Evolutionary conservation across 1,140 invertebrate species (phyloP), one percentile per base, ranked within the genome.

Genomic region (Scaptomyza hsui): DNA sequence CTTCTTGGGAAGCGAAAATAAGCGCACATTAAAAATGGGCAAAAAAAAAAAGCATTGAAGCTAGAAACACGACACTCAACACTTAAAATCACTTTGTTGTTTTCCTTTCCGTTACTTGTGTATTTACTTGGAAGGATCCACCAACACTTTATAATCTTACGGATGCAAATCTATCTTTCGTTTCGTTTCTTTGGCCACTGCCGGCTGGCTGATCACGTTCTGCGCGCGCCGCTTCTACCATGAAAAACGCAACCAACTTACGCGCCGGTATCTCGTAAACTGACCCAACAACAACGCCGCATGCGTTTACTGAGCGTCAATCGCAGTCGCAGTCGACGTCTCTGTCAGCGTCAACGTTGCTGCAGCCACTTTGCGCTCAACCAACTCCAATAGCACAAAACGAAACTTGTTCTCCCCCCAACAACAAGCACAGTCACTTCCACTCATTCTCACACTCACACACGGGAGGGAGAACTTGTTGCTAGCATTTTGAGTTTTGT

Each of bases 231-330:
- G 37, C 13, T 45, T 68, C 16, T 19, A 21, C 49, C 49, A 69
- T 37, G 69, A 77, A 69, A 75, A 75, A 74, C 74, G 77, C 78
- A 81, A 75, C 82, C 74, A 88, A 72, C 81, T 78, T 88, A 81
- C 81, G 82, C 82, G 78, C 81, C 82, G 82, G 79, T 65, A 73
- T 70, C 64, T 81, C 21, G 52, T 60, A 61, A 79, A 83, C 74
- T 82, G 75, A 85, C 37, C 65, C 81, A 85, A 85, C 80, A 86
- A 71, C 77, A 81, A 64, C 42, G 49, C 49, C 21, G 59, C 55
- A 57, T 44, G 55, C 55, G 55, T 57, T 42, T 29, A 57, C 15
- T 44, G 55, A 57, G 16, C 55, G 55, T 35, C 10, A 16, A 21
- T 48, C 45, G 3, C 16, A 6, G 10, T 48, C 45, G 18, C n/a